These are phyloP conservation scores for Trichogramma dendrolimi DNA, from an alignment of 2,888 invertebrate genomes.

Conservation along the genomic window DNA sequence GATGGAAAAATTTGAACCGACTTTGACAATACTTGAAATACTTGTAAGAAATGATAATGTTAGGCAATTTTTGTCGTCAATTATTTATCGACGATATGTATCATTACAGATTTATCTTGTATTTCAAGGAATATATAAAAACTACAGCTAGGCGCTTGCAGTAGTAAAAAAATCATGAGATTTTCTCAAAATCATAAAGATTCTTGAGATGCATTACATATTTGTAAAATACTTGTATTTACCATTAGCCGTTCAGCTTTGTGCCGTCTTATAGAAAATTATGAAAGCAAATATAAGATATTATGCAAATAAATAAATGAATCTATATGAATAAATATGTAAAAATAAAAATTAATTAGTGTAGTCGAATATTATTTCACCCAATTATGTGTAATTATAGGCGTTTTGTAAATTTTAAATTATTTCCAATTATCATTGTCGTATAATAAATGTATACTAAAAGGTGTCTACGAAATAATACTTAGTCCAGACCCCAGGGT, in stretches of 20 bases:
- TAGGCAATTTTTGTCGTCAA: constrained; percentile 18
- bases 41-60: constrained; percentile 16
- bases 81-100: constrained; percentile 17
- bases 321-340: constrained; percentile 22
- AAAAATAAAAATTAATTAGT: constrained; percentile 17
- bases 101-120: constrained; percentile 16
- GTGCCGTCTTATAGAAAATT: constrained; percentile 47
- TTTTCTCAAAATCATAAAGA: constrained; percentile 16
- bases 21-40: constrained; percentile 28
- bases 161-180: constrained; percentile 3
- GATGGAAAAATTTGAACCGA: constrained; percentile 22
- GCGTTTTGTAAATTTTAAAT: too few species aligned
- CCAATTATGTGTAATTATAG: constrained; percentile 3
- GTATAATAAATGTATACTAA: too few species aligned
- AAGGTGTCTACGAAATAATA: too few species aligned
- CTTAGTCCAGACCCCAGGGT: too few species aligned
- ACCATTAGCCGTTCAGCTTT: constrained; percentile 50
- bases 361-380: background rate
- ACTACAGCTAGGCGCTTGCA: constrained; percentile 7
- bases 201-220: constrained; percentile 36
- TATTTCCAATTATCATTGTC: too few species aligned
- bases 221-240: constrained; percentile 49
- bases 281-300: constrained; percentile 34
- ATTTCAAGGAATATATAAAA: constrained; percentile 13
- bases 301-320: constrained; percentile 30